Evolutionary conservation across 2,888 invertebrate species (phyloP).

Genomic region (Eilema sororculum): DNA sequence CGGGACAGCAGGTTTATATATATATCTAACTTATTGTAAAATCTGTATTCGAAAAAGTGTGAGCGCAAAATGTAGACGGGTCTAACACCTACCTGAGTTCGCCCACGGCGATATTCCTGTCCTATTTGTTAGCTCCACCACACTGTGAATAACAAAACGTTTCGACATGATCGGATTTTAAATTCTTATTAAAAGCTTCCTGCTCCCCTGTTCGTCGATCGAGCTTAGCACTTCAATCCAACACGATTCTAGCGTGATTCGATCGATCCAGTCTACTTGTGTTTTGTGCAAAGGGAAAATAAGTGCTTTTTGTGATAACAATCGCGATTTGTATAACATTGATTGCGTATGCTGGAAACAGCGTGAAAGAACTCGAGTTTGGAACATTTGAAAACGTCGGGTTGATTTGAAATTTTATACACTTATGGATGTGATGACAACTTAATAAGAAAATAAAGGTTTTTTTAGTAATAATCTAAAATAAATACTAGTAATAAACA

Average conservation of each 20-base stretch:
- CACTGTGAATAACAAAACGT: constrained; percentile 50
- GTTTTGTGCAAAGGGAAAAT: constrained; percentile 1
- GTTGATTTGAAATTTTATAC: too few species aligned
- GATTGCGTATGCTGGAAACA: too few species aligned
- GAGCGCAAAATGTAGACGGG: neutral
- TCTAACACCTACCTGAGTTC: constrained; percentile 3
- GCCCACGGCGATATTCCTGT: constrained; percentile 49
- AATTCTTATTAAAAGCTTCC: constrained; percentile 53
- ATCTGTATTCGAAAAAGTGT: neutral
- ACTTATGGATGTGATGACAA: too few species aligned
- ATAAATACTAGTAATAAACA: too few species aligned
- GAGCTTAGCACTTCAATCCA: constrained; percentile 17
- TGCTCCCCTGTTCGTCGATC: constrained; percentile 8
- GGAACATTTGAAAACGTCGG: too few species aligned
- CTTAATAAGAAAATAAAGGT: too few species aligned
- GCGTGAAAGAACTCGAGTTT: too few species aligned
- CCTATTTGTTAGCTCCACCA: constrained; percentile 36
- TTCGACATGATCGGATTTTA: constrained; percentile 45
- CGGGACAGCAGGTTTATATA: too few species aligned
- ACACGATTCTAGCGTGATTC: constrained; percentile 12
- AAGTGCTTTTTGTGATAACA: constrained; percentile 1
- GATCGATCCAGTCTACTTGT: constrained; percentile 12
- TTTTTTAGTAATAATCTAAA: too few species aligned
- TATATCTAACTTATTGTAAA: too few species aligned
- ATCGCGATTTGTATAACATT: neutral